Evolutionary conservation across 2,888 invertebrate species (phyloP), one percentile per base, ranked within the genome.

Genomic region (Erebia ligea): DNA sequence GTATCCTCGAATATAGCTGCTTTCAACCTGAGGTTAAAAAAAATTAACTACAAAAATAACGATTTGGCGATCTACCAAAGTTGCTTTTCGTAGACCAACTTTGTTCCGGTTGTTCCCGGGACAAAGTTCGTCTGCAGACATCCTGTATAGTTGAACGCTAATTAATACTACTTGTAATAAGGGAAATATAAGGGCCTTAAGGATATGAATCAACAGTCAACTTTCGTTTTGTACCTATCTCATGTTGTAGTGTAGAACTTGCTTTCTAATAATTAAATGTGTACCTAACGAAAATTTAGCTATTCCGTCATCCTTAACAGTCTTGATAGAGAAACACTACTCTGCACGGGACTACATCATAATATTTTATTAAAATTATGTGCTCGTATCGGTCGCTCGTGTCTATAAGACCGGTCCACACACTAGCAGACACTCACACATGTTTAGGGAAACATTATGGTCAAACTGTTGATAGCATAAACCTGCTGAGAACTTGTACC

Each of bases 351-450:
- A 81, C 84, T 88, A 86, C 84, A 86, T 86, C 86, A 87, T 34
- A 34, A 1, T 1, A 21, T 34, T 85, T 86, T 88, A 88, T 88
- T 88, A 85, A 88, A 89, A 89, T 88, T 81, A 87, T 87, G 84
- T 85, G 84, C 85, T 85, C 84, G 84, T 84, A 84, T 83, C 82
- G 48, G 25, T 67, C 48, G 84, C 84, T 83, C 79, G 82, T 78
- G 82, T 86, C 85, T 86, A 82, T 84, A 80, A 76, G 89, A 90
- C 90, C 90, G 90, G 91, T 90, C 87, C 81, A 81, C 78, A 81
- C 80, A 81, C 81, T 79, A 79, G 76, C 79, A 73, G 64, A 80
- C 77, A 80, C 80, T 81, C 82, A 82, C 82, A 81, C 70, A 65
- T 15, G 63, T 17, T 54, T 34, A 64, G 34, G 1, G 11, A 84